Percentiles rank a stretch among this genome's conserved stretches.
Conservation (phyloP, 2,797 vertebrate species). For the Manis pentadactyla region DNA sequence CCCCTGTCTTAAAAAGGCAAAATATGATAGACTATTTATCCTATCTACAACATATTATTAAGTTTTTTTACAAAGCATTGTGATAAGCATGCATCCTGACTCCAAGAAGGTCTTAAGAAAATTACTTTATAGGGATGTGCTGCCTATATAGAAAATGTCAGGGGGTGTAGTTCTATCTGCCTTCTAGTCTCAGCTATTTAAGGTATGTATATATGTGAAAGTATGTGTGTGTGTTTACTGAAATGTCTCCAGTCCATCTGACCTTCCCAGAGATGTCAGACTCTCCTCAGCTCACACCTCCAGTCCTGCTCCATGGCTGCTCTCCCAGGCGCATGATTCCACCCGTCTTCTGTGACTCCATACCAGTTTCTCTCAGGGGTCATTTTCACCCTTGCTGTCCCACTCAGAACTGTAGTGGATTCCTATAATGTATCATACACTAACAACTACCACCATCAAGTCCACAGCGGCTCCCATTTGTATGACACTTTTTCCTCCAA, state of each 20-base stretch:
- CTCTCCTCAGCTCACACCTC: slow-evolving; percentile 40
- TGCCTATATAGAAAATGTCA: not conserved
- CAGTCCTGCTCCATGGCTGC: slow-evolving; percentile 8
- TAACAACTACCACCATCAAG: not conserved
- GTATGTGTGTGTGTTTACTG: not conserved
- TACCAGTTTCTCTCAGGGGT: not conserved
- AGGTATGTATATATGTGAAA: not conserved
- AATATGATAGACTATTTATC: not conserved
- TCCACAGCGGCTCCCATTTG: not conserved
- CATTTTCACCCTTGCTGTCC: not conserved
- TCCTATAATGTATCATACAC: not conserved
- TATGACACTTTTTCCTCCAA: not conserved
- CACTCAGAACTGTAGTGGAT: not conserved
- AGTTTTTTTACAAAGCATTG: slow-evolving; percentile 14
- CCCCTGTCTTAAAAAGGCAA: not conserved
- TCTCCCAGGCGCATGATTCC: slow-evolving; percentile 22
- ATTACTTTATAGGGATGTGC: not conserved
- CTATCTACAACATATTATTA: not conserved
- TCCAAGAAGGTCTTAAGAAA: not conserved
- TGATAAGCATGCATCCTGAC: not conserved
- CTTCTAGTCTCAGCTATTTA: not conserved
- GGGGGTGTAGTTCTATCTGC: not conserved
- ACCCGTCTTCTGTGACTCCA: not conserved
- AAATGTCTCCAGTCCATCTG: not conserved
- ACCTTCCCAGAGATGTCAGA: slow-evolving; percentile 35